Evolutionary conservation across 2,888 invertebrate genomes (phyloP), one percentile per base, ranked within the genome.

Genomic region (Elegia similella): DNA sequence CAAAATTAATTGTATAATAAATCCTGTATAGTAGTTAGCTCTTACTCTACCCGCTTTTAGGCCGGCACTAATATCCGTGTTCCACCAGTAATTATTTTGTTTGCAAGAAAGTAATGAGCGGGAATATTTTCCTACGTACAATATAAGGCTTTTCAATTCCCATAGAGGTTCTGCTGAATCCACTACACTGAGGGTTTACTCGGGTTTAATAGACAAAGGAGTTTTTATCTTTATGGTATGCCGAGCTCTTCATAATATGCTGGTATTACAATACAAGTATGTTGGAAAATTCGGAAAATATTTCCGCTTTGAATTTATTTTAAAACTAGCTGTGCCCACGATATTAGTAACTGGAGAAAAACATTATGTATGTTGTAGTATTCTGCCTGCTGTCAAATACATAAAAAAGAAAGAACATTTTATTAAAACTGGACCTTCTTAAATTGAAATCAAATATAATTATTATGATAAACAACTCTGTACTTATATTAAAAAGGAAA

Each of bases 41-140:
- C 46, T 46, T 29, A 3, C 1, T 5, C 46, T 46, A 46, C 12
- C n/a, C n/a, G 64, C 66, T 63, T 73, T 69, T 69, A 68, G 62
- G 67, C 72, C 68, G 64, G 63, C 70, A 70, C 70, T 72, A 74
- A 75, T 72, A 69, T 62, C 67, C 67, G 63, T 70, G 59, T 62
- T 66, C 67, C 69, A 64, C 68, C n/a, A 72, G 74, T 75, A 75
- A 79, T 79, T 79, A 76, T 71, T 65, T 67, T 66, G 65, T 59
- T 63, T 66, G 64, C 23, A 64, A 59, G 47, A 57, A 62, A 65
- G 59, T 60, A 60, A 62, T 59, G 61, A 57, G 50, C 32, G 44
- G 23, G 42, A 56, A 57, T 6, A 38, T 55, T 55, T 55, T 54
- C 44, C 50, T 17, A 50, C 29, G 23, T 17, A n/a, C n/a, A n/a